phyloP scores from a whole-genome alignment of 2,888 invertebrate genomes.

The Tineola bisselliella region DNA sequence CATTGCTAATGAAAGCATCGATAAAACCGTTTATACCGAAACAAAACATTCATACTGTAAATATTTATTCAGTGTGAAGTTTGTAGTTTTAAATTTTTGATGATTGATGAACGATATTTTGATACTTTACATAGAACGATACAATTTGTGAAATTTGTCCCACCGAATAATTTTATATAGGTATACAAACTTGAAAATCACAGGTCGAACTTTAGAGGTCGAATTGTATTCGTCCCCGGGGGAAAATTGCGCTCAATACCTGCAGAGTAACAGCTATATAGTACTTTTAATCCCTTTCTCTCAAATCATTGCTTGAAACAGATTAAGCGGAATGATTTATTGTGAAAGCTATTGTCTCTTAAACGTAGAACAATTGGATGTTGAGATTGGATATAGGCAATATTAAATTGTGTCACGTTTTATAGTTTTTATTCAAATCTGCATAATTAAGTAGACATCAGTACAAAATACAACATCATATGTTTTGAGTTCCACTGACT shows the following conservation, averaged over 20 bases:
- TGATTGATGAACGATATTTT: too few relatives aligned
- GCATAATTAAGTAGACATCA: not conserved
- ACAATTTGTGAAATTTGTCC: too few relatives aligned
- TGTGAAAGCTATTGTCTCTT: not conserved
- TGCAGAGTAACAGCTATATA: constrained; percentile 3
- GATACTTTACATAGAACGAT: too few relatives aligned
- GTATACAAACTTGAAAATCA: too few relatives aligned
- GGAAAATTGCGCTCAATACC: not conserved
- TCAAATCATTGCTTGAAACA: constrained; percentile 6
- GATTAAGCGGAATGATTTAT: constrained; percentile 8
- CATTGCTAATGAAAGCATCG: not conserved
- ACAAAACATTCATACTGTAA: too few relatives aligned
- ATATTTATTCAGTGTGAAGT: too few relatives aligned
- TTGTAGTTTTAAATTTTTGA: too few relatives aligned
- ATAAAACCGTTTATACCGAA: too few relatives aligned
- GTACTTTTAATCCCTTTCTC: constrained; percentile 3
- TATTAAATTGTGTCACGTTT: too few relatives aligned
- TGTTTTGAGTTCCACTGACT: too few relatives aligned
- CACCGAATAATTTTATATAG: too few relatives aligned
- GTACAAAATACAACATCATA: not conserved
- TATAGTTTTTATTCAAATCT: too few relatives aligned
- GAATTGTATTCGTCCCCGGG: not conserved
- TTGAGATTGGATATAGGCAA: not conserved
- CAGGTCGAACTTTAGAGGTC: not conserved
- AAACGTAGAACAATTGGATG: not conserved